Conservation (phyloP, 1,140 invertebrate species). For the Gonioctena quinquepunctata region DNA sequence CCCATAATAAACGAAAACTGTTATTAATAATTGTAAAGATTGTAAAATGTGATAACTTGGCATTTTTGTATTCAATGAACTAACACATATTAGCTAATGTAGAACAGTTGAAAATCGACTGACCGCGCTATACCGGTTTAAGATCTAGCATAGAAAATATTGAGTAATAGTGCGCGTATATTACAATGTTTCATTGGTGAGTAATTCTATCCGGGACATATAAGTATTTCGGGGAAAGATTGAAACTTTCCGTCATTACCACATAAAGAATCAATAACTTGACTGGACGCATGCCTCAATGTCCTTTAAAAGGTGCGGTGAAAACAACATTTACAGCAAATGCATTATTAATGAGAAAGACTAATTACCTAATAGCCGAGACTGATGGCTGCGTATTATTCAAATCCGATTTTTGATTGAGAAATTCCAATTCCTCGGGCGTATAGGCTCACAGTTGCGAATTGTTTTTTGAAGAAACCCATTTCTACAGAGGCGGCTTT, state of each 20-base stretch:
- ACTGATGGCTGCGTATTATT: too few relatives aligned
- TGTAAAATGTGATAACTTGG: background rate
- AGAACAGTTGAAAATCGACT: background rate
- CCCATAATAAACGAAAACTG: background rate
- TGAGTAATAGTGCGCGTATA: background rate
- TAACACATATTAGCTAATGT: background rate
- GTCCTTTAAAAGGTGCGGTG: background rate
- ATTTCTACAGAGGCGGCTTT: too few relatives aligned
- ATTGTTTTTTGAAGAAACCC: too few relatives aligned
- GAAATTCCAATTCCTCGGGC: background rate
- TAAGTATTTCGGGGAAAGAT: too few relatives aligned
- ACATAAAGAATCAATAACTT: background rate
- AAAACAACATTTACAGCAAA: background rate
- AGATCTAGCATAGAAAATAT: background rate
- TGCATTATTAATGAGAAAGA: background rate
- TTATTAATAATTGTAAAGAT: background rate
- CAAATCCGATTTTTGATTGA: too few relatives aligned
- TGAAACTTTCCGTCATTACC: too few relatives aligned
- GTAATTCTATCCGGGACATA: too few relatives aligned
- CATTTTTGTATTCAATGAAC: background rate
- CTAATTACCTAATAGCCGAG: background rate
- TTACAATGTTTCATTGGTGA: background rate
- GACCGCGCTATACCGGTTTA: background rate
- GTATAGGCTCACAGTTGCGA: too few relatives aligned
- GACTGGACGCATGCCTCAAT: background rate